Conservation (phyloP, 2,797 vertebrate genomes). For the Sphenopsis melanotis region DNA sequence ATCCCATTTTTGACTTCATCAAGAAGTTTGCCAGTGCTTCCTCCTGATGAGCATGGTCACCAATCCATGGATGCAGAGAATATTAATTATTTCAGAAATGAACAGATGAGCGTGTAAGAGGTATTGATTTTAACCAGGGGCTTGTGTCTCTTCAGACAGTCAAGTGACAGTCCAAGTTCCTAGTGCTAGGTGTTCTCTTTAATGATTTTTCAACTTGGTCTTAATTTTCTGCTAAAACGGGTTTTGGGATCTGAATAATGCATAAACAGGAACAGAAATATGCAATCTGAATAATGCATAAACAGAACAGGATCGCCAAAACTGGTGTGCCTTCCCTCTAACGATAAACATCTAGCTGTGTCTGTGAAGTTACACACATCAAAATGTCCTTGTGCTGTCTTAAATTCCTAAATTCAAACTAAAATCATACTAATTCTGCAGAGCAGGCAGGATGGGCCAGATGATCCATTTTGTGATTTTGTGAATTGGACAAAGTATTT, state of each 20-base stretch:
- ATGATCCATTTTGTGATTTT: neutral
- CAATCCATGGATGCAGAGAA: neutral
- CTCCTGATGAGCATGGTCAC: neutral
- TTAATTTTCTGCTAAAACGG: neutral
- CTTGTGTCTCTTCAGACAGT: neutral
- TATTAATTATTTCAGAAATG: neutral
- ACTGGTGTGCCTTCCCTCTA: neutral
- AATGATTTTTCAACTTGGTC: neutral
- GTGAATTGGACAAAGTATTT: neutral
- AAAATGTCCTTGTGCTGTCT: neutral
- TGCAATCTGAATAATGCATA: neutral
- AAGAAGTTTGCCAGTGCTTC: neutral
- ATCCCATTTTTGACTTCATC: neutral
- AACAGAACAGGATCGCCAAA: neutral
- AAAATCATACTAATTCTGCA: neutral
- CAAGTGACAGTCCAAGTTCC: neutral
- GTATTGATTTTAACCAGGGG: neutral
- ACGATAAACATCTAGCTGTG: neutral
- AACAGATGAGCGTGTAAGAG: neutral
- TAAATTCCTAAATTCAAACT: neutral
- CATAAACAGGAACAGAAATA: neutral
- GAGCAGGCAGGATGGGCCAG: neutral
- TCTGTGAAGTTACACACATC: neutral
- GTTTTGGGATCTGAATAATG: neutral
- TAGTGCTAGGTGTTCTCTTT: neutral